These are phyloP conservation scores for Silurus meridionalis DNA, from an alignment of 2,113 vertebrate genomes.

Conservation along the genomic window DNA sequence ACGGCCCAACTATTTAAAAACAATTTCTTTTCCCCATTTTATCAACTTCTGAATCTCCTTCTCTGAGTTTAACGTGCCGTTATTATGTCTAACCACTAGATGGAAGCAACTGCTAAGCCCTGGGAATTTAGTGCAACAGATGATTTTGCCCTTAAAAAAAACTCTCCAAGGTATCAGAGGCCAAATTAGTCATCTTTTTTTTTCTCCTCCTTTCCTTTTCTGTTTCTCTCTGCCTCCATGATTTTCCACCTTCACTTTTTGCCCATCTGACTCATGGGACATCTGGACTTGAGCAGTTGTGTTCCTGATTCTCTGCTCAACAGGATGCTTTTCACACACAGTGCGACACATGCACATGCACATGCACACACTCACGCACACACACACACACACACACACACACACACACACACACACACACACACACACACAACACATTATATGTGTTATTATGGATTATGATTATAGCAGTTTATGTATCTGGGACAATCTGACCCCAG, in stretches of 20 bases:
- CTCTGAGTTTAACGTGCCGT: neutral
- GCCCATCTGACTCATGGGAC: slow-evolving; percentile 65
- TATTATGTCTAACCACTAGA: slow-evolving; percentile 34
- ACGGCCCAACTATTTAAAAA: neutral
- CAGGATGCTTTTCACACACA: neutral
- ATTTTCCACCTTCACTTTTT: slow-evolving; percentile 53
- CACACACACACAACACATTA: too few relatives aligned
- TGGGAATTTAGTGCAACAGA: neutral
- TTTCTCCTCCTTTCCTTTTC: slow-evolving; percentile 35
- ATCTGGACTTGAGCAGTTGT: slow-evolving; percentile 65
- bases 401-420: too few relatives aligned
- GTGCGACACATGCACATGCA: neutral
- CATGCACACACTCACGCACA: neutral
- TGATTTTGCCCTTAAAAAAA: slow-evolving; percentile 40
- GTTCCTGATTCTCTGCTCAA: slow-evolving; percentile 42
- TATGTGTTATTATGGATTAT: neutral
- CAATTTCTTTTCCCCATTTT: too few relatives aligned
- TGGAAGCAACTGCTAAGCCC: slow-evolving; percentile 17
- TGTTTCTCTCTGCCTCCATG: slow-evolving; percentile 35
- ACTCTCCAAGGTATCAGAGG: slow-evolving; percentile 6
- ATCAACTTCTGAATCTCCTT: too few relatives aligned
- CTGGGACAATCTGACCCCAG: neutral
- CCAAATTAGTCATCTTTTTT: slow-evolving; percentile 51
- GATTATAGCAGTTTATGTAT: neutral
- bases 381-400: too few relatives aligned